Conservation (phyloP, 2,797 vertebrate genomes). For the Rhinella marina region DNA sequence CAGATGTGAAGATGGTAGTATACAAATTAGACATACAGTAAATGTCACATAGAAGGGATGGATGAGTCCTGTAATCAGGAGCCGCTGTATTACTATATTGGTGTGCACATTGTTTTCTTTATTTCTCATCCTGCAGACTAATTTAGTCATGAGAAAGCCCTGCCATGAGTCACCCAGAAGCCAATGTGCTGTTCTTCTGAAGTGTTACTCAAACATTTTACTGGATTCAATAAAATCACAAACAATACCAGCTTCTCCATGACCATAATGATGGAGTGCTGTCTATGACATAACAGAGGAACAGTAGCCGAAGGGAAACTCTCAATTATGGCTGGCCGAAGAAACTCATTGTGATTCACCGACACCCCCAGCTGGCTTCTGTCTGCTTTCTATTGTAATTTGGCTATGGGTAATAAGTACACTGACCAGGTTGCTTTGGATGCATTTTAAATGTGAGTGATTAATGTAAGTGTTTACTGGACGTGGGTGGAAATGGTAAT, state of each 20-base stretch:
- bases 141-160: slow-evolving; percentile 1
- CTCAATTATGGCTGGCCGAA: slow-evolving; percentile 39
- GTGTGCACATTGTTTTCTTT: slow-evolving; percentile 37
- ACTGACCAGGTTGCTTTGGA: not conserved
- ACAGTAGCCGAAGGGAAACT: slow-evolving; percentile 34
- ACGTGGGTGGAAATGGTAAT: not conserved
- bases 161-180: slow-evolving; percentile 29
- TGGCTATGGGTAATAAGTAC: not conserved
- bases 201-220: slow-evolving; percentile 45
- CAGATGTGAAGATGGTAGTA: not conserved
- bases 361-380: slow-evolving; percentile 33
- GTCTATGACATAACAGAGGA: slow-evolving; percentile 34
- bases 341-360: slow-evolving; percentile 42
- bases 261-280: slow-evolving; percentile 29
- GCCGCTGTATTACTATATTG: slow-evolving; percentile 25
- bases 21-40: slow-evolving; percentile 2
- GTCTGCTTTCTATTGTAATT: slow-evolving; percentile 24
- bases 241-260: slow-evolving; percentile 14
- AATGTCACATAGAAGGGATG: not conserved
- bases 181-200: slow-evolving; percentile 34
- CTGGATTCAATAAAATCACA: slow-evolving; percentile 45
- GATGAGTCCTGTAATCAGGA: slow-evolving; percentile 6
- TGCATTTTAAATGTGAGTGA: not conserved
- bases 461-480: slow-evolving; percentile 1
- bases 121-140: slow-evolving; percentile 34